Base-by-base conservation (phyloP, 2,888 invertebrate species). In the Chloromyia formosa region DNA sequence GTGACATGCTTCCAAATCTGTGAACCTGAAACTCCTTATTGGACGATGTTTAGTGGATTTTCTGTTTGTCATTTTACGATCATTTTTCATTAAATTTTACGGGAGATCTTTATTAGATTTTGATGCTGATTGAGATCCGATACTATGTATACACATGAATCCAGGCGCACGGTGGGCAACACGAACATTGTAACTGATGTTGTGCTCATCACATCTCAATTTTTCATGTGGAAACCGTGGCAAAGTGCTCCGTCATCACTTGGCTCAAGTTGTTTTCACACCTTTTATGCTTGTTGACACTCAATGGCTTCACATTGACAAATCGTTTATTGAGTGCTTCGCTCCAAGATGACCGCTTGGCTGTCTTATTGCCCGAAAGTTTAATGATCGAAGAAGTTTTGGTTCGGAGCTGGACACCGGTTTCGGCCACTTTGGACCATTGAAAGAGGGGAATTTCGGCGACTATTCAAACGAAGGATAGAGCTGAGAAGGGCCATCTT, bases 61-160 rank as follows among this genome's bases (percentile, higher is more conserved):
- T 58, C 56, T 71, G 71, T 71, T 71, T 71, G 56, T 71, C 71
- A 71, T 71, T 71, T 56, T 23, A 56, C 56, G 71, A 71, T 71
- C 71, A 71, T 71, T 71, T 71, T 71, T 71, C 71, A 71, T 58
- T 58, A 56, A 35, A 56, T 71, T 69, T 69, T 54, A 69, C 20
- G 42, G 71, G 16, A 27, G 71, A 56, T 56, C 56, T 71, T 71
- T 71, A 71, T 71, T 71, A 71, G 71, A 56, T 40, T 35, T 35
- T 35, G 7, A 35, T 35, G 27, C 71, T 71, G 40, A 56, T 71
- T 27, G 71, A 71, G 18, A 69, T 35, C 23, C 23, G 27, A 53
- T 40, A 42, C 14, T 16, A 12, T 53, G 53, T 53, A 4, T 14
- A 53, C 14, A 20, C 56, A 20, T n/a, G n/a, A n/a, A n/a, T n/a